phyloP scores from a whole-genome alignment of 1,140 invertebrate genomes.

The Brachionus paranguensis region DNA sequence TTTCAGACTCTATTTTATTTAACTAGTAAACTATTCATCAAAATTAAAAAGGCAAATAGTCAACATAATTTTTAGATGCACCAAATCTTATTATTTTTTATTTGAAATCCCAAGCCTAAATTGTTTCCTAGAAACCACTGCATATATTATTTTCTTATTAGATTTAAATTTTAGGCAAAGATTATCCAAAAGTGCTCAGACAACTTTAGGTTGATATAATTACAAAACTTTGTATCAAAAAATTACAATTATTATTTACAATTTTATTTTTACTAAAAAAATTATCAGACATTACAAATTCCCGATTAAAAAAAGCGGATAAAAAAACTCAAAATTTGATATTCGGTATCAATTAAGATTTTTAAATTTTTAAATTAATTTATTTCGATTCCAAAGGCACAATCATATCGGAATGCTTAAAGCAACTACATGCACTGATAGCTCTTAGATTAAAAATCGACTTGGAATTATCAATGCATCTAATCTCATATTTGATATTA shows the following conservation, averaged over 20 bases:
- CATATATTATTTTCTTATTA: background rate
- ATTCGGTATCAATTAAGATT: background rate
- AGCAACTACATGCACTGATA: constrained; percentile 30
- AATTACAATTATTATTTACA: background rate
- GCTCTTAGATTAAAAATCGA: background rate
- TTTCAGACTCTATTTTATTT: background rate
- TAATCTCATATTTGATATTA: constrained; percentile 3
- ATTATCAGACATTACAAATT: background rate
- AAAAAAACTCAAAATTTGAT: background rate
- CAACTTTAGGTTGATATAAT: too few relatives aligned
- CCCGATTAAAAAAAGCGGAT: background rate
- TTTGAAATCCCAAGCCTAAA: background rate
- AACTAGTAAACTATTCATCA: background rate
- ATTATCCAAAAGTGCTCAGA: background rate
- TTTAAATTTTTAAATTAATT: background rate
- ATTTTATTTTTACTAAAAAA: background rate
- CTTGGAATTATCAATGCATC: constrained; percentile 5
- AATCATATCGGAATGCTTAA: constrained; percentile 37
- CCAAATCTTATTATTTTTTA: background rate
- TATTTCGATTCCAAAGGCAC: background rate
- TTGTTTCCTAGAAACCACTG: background rate
- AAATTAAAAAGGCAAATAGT: background rate
- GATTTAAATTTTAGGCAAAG: background rate
- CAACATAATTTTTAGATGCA: background rate
- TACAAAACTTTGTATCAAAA: too few relatives aligned